Percentiles rank a stretch among this genome's conserved stretches.
Conservation (phyloP, 2,113 vertebrate species). For the Elanoides forficatus region DNA sequence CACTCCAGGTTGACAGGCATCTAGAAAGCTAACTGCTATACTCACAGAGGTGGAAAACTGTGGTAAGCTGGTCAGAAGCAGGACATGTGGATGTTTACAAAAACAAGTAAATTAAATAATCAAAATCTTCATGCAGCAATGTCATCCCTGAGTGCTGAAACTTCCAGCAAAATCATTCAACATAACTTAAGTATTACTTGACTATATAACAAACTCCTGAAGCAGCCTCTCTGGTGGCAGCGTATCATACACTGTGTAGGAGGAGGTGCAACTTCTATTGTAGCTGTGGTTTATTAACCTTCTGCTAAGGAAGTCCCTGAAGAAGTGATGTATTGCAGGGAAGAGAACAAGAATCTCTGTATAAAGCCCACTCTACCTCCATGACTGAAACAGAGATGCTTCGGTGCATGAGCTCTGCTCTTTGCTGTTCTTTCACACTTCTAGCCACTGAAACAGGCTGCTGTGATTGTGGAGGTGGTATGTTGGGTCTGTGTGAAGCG, state of each 20-base stretch:
- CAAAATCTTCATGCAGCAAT: not conserved
- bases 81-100: not conserved
- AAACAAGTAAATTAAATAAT: not conserved
- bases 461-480: constrained; percentile 57
- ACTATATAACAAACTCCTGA: not conserved
- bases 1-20: not conserved
- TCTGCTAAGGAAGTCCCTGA: not conserved
- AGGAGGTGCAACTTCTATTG: not conserved
- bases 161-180: not conserved
- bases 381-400: not conserved
- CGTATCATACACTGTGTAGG: not conserved
- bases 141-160: not conserved
- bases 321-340: not conserved
- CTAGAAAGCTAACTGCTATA: not conserved
- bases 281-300: not conserved
- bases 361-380: not conserved
- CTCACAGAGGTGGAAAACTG: not conserved
- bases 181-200: not conserved
- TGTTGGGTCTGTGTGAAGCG: constrained; percentile 46
- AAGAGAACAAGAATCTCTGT: not conserved
- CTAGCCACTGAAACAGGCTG: constrained; percentile 37
- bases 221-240: not conserved
- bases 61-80: not conserved
- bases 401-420: not conserved
- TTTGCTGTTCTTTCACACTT: constrained; percentile 9